Evolutionary conservation across 2,113 vertebrate species (phyloP).

Genomic region (Acrocephalus kingi): DNA sequence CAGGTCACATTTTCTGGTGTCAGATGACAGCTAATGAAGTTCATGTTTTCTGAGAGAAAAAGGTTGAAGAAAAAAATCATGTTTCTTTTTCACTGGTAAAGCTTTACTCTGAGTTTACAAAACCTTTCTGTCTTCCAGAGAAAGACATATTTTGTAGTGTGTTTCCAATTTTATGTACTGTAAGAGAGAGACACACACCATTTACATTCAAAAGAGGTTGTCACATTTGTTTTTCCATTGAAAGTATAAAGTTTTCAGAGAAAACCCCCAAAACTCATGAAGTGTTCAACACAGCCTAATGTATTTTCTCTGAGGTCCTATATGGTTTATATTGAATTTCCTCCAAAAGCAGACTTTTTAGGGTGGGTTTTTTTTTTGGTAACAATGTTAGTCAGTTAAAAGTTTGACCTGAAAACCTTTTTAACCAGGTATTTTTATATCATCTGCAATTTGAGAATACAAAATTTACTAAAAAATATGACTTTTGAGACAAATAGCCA

Average conservation of each 20-base stretch:
- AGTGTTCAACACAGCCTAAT: not conserved
- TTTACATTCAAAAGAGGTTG: not conserved
- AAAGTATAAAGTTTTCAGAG: not conserved
- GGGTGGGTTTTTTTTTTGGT: not conserved
- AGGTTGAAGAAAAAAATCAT: not conserved
- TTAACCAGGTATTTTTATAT: not conserved
- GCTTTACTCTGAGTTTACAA: not conserved
- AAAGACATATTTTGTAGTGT: not conserved
- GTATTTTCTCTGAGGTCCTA: not conserved
- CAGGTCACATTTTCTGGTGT: not conserved
- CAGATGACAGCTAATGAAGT: not conserved
- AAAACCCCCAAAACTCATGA: not conserved
- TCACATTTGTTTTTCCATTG: not conserved
- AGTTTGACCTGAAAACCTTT: not conserved
- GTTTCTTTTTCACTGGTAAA: not conserved
- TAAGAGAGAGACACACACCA: not conserved
- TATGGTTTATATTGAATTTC: not conserved
- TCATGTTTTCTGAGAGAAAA: not conserved
- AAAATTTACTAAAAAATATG: no score
- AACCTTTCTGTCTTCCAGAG: not conserved
- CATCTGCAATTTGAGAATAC: no score
- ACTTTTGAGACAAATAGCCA: no score
- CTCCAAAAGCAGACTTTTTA: not conserved
- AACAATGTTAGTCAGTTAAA: not conserved
- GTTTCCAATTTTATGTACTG: not conserved